A percentile compares a stretch with the other conserved stretches of the same genome.
Evolutionary conservation across 2,797 vertebrate species (phyloP).

Genomic region (Sparidentex hasta): DNA sequence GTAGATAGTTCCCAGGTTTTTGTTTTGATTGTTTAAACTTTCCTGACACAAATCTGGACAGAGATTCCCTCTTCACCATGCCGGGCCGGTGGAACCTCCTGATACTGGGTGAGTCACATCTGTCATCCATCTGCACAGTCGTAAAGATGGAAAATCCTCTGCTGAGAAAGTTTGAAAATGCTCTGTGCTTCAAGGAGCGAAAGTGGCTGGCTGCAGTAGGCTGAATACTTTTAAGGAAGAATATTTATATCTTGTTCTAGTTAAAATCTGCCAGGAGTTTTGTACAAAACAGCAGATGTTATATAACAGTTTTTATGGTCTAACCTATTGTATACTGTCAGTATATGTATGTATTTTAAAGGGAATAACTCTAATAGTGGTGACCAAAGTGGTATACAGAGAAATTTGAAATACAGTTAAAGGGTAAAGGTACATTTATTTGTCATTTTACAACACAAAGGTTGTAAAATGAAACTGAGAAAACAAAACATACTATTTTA

Average conservation of each 20-base stretch:
- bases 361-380: neutral
- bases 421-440: too few relatives aligned
- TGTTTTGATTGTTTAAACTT: constrained; percentile 27
- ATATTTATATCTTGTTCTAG: neutral
- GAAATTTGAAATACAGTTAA: neutral
- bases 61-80: constrained; percentile 61
- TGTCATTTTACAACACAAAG: too few relatives aligned
- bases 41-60: constrained; percentile 13
- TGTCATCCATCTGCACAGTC: constrained; percentile 32
- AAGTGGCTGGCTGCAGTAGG: neutral
- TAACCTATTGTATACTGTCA: neutral
- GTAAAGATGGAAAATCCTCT: constrained; percentile 44
- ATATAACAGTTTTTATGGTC: neutral
- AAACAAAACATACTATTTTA: too few relatives aligned
- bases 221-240: neutral
- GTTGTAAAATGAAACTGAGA: too few relatives aligned
- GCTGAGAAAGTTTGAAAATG: neutral
- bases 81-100: constrained; percentile 52
- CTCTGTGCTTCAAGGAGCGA: neutral
- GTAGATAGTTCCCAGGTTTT: neutral
- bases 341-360: neutral
- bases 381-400: neutral
- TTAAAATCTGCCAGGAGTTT: neutral
- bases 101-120: constrained; percentile 76
- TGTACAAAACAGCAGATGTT: neutral